Conservation (phyloP, 2,113 vertebrate species). For the Hemiprocne comata region DNA sequence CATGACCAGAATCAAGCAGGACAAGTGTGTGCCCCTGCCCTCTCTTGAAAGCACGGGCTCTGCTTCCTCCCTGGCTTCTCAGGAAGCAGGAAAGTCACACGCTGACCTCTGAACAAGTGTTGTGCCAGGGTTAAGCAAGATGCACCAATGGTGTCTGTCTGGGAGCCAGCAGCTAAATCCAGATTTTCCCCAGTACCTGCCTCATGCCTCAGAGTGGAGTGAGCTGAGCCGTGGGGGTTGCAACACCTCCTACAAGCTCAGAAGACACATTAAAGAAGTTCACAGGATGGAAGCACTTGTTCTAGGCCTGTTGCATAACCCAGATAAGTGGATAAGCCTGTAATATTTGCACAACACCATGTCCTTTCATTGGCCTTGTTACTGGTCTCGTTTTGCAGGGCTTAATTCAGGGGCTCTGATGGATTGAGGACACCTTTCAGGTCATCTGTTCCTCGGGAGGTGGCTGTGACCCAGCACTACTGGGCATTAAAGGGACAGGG, state of each 20-base stretch:
- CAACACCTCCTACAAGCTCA: slow-evolving; percentile 30
- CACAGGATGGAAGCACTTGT: slow-evolving; percentile 31
- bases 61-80: not conserved
- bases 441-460: slow-evolving; percentile 8
- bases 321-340: slow-evolving; percentile 49
- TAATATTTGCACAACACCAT: slow-evolving; percentile 17
- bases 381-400: slow-evolving; percentile 12
- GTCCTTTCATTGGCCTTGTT: slow-evolving; percentile 52
- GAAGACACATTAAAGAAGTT: slow-evolving; percentile 26
- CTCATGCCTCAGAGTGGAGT: not conserved
- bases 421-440: slow-evolving; percentile 54
- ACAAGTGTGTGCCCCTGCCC: fast-evolving
- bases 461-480: not conserved
- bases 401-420: slow-evolving; percentile 53
- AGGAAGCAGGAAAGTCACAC: not conserved
- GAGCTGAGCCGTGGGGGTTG: not conserved
- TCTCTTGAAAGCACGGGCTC: not conserved
- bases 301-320: slow-evolving; percentile 58
- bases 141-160: not conserved
- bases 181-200: slow-evolving; percentile 1
- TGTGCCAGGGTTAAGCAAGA: not conserved
- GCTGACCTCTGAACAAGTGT: not conserved
- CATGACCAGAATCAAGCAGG: fast-evolving
- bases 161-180: slow-evolving; percentile 32
- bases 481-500: not conserved